Evolutionary conservation across 2,888 invertebrate genomes (phyloP), one percentile per base, ranked within the genome.

Genomic region (Drosophila anomalata): DNA sequence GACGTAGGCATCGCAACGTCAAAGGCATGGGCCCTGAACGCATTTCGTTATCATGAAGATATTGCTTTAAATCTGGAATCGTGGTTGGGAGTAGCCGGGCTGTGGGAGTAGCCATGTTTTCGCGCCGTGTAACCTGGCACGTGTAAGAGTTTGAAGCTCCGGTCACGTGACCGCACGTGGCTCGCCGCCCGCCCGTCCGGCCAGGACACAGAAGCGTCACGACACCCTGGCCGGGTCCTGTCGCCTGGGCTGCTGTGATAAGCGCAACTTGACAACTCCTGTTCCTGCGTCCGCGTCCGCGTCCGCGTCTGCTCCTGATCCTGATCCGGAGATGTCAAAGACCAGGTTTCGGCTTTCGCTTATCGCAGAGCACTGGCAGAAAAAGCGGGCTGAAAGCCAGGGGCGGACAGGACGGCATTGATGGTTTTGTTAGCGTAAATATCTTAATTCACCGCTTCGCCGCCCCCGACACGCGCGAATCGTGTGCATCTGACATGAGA

Each of bases 111-210:
- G 33, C 33, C 6, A 14, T 14, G 36, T 20, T 50, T 41, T 26
- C 20, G 44, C 9, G 5, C 47, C 7, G 50, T 51, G 63, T 26
- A 17, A 9, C 8, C 17, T 24, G 31, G 82, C 89, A 88, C 89
- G 89, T 88, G 88, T 88, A 77, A 72, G 68, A 74, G 72, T 77
- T 61, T 51, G 54, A 46, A 46, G 55, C 61, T 29, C 73, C 78
- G 78, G 89, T 75, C 89, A 89, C 88, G 89, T 88, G 89, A 69
- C 82, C 73, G 80, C 89, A 85, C 89, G 89, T 89, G 85, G 53
- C 69, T 11, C 41, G 51, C 33, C 61, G 39, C 17, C 29, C 58
- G 51, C 12, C 42, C 44, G 42, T 48, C 41, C 47, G 26, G 9
- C 33, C 24, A 5, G 14, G 14, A 14, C 14, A 14, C 0, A 14